Percentiles rank a stretch among this genome's conserved stretches.
These are phyloP conservation scores for Lasiurus cinereus DNA, from an alignment of 2,113 vertebrate genomes.

Conservation along the genomic window DNA sequence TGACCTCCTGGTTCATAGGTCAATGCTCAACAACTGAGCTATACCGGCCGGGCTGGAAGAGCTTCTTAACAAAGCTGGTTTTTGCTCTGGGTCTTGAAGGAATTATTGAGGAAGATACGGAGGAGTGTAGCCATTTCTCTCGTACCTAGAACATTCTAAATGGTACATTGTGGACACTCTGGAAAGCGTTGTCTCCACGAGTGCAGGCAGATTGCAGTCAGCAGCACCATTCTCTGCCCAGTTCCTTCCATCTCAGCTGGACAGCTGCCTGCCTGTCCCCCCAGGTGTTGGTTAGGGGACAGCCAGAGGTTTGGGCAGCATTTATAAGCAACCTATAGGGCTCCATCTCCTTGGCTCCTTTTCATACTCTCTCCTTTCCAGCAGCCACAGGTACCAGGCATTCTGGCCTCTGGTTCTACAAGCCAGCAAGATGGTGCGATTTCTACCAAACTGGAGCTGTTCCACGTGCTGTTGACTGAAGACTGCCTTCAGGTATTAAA, in stretches of 20 bases:
- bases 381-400: neutral
- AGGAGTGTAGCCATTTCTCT: neutral
- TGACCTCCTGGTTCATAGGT: too few relatives aligned
- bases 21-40: too few relatives aligned
- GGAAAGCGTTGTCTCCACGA: neutral
- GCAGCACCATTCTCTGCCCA: neutral
- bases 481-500: neutral
- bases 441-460: neutral
- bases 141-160: neutral
- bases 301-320: neutral
- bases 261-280: neutral
- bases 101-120: neutral
- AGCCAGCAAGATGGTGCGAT: neutral
- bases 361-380: neutral
- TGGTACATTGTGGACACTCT: neutral
- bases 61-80: neutral
- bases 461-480: neutral
- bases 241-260: neutral
- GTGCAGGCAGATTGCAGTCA: neutral
- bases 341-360: neutral
- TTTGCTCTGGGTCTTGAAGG: neutral
- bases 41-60: too few relatives aligned
- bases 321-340: neutral
- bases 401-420: neutral
- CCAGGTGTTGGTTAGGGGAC: neutral